phyloP scores from a whole-genome alignment of 2,113 vertebrate species.

The Oostethus manadensis region DNA sequence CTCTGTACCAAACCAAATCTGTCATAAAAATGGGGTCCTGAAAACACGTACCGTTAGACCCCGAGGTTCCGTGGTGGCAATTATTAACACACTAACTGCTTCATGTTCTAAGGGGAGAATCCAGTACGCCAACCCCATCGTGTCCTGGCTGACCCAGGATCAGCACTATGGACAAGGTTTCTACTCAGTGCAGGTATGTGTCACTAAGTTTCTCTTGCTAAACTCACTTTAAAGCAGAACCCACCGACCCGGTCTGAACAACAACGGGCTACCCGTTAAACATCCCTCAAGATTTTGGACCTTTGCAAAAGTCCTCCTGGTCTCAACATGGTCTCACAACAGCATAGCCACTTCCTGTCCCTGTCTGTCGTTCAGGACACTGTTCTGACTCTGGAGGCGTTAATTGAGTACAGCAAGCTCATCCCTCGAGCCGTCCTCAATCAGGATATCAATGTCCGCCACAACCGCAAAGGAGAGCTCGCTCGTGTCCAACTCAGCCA shows the following conservation, averaged over 20 bases:
- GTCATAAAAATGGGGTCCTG: too few relatives aligned
- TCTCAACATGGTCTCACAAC: neutral
- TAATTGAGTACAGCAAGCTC: slow-evolving; percentile 77
- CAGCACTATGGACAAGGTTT: slow-evolving; percentile 84
- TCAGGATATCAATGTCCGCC: slow-evolving; percentile 76
- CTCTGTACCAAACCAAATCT: too few relatives aligned
- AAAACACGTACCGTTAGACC: too few relatives aligned
- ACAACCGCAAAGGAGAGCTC: slow-evolving; percentile 64
- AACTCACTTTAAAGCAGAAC: neutral
- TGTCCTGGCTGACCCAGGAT: slow-evolving; percentile 86
- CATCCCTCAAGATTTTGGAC: too few relatives aligned
- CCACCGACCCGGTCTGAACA: too few relatives aligned
- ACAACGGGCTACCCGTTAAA: neutral
- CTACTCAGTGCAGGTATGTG: slow-evolving; percentile 81
- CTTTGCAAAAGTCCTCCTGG: too few relatives aligned
- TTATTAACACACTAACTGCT: neutral
- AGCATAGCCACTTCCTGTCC: too few relatives aligned
- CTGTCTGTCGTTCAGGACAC: slow-evolving; percentile 73
- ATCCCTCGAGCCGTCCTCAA: slow-evolving; percentile 61
- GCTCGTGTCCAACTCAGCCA: slow-evolving; percentile 65
- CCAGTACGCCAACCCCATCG: slow-evolving; percentile 75
- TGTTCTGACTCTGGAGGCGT: slow-evolving; percentile 78
- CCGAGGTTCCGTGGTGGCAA: too few relatives aligned
- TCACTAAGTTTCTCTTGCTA: slow-evolving; percentile 2
- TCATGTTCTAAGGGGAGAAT: slow-evolving; percentile 55